Base-by-base conservation (phyloP, 1,140 invertebrate genomes). In the Cataglyphis hispanica region DNA sequence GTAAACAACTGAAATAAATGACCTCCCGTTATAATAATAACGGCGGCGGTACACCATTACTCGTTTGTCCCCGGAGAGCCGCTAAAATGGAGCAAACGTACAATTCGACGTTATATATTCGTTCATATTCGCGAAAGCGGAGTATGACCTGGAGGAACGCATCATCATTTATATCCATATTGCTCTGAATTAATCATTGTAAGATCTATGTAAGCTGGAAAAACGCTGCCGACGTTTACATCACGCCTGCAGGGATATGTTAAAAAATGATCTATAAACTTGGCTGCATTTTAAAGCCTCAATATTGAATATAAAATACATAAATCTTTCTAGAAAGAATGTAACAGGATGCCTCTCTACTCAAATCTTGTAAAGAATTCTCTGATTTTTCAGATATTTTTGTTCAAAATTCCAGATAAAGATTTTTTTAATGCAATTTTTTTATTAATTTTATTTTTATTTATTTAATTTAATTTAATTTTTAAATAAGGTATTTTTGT, bases 1-100 rank as follows among this genome's bases (percentile, higher is more conserved):
- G 76, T 72, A 90, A 90, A 90, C 86, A 90, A 88, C 84, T 77
- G 85, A 90, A 90, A 90, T 90, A 90, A 90, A 90, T 70, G 84
- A 60, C 86, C 84, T 90, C 86, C 37, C 63, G 86, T 90, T 88
- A 88, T 86, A 91, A 91, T 90, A 89, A 81, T 90, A 86, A 86
- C 78, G 76, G 46, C 61, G 69, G 22, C 74, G 46, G 75, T 86
- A 40, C 58, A 76, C 69, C 84, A 88, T 88, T 31, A 80, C 56
- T 56, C 46, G 84, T 76, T 88, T 50, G 75, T 81, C 53, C 50
- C 13, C 69, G 7, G 31, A 50, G 74, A 74, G 67, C 25, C 19
- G 50, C 22, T 22, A 60, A 34, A 88, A 87, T 66, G 60, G 86
- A 61, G 72, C 80, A 78, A 85, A 85, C 13, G 27, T 63, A 40